These are phyloP conservation scores for Rhopalosiphum maidis DNA, from an alignment of 1,140 invertebrate genomes.

Conservation along the genomic window DNA sequence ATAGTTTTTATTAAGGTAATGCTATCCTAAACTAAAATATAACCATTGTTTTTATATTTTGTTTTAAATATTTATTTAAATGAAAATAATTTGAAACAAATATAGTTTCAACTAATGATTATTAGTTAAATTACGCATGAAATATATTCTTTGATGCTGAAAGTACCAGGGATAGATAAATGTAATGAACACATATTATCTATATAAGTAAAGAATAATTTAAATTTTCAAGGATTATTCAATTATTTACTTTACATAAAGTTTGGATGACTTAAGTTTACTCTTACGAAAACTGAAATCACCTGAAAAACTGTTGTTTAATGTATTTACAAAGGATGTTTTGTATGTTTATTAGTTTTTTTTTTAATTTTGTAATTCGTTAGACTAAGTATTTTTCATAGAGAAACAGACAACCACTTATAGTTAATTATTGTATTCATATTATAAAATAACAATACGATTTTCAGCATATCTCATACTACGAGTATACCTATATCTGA, in stretches of 20 bases:
- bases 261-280: background rate
- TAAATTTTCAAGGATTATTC: background rate
- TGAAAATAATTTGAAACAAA: too few relatives aligned
- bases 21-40: background rate
- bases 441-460: background rate
- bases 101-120: background rate
- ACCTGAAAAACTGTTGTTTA: background rate
- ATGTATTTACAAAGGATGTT: background rate
- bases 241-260: background rate
- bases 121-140: background rate
- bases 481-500: too few relatives aligned
- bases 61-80: background rate
- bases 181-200: background rate
- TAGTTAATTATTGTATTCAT: background rate
- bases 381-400: background rate
- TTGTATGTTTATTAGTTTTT: background rate
- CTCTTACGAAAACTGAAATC: background rate
- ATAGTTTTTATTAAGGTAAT: too few relatives aligned
- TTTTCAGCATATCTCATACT: background rate
- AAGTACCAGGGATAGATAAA: background rate
- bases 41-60: background rate
- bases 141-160: background rate
- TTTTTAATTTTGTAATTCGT: background rate
- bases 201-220: background rate
- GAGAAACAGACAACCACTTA: background rate